phyloP scores from a whole-genome alignment of 1,140 invertebrate genomes.

The Littorina saxatilis region DNA sequence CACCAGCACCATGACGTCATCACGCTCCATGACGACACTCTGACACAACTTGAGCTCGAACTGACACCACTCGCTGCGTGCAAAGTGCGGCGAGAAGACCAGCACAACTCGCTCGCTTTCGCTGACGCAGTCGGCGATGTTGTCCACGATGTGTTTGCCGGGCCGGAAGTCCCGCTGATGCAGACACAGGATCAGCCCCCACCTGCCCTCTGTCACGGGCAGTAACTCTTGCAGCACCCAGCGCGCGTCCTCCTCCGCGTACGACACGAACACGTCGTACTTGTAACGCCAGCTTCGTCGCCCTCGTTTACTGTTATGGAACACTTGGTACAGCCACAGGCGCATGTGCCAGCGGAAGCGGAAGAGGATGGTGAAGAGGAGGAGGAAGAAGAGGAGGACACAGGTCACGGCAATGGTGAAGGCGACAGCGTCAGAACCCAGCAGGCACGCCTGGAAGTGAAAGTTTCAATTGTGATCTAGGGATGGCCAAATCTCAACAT shows the following conservation, averaged over 20 bases:
- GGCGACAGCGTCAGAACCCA: background rate
- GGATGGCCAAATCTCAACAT: too few relatives aligned
- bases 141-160: conserved; percentile 33
- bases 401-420: background rate
- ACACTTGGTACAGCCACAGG: background rate
- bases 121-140: conserved; percentile 34
- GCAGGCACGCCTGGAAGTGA: background rate
- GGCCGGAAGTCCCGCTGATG: conserved; percentile 28
- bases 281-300: background rate
- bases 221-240: too few relatives aligned
- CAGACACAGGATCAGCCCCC: conserved; percentile 19
- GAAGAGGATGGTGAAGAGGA: too few relatives aligned
- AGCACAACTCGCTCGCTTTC: too few relatives aligned
- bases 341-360: too few relatives aligned
- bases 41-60: background rate
- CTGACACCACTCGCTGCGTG: too few relatives aligned
- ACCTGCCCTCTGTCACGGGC: background rate
- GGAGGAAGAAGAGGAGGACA: background rate
- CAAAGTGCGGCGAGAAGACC: too few relatives aligned
- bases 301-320: background rate
- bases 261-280: too few relatives aligned
- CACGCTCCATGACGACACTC: background rate
- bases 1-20: too few relatives aligned
- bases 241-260: background rate
- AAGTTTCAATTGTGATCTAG: too few relatives aligned